A percentile compares a stretch with the other conserved stretches of the same genome.
These are phyloP conservation scores for Marmota monax DNA, from an alignment of 2,113 vertebrate species.

Conservation along the genomic window DNA sequence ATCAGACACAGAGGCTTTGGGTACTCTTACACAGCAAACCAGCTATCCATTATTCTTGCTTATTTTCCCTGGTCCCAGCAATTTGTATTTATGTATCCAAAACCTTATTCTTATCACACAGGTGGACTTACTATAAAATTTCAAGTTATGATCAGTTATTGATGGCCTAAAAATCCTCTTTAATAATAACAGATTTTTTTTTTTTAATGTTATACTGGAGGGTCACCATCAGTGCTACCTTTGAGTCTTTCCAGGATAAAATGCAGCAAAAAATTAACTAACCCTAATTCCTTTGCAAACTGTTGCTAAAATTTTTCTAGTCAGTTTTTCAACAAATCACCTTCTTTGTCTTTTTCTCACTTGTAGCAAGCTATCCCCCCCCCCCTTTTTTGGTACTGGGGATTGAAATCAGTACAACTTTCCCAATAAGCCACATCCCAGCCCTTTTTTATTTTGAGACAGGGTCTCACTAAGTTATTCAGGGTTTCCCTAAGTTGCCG, in stretches of 20 bases:
- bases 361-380: slow-evolving; percentile 60
- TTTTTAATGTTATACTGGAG: background rate
- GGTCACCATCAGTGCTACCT: background rate
- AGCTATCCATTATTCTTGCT: background rate
- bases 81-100: slow-evolving; percentile 34
- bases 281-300: background rate
- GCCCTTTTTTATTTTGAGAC: no score
- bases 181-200: background rate
- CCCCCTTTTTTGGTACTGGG: no score
- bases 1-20: background rate
- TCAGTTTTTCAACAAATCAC: slow-evolving; percentile 64
- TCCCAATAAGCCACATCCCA: no score
- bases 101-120: slow-evolving; percentile 19
- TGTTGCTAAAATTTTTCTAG: background rate
- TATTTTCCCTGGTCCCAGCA: background rate
- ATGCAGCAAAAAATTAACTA: slow-evolving; percentile 25
- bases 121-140: background rate
- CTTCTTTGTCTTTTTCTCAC: slow-evolving; percentile 72
- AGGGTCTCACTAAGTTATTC: no score
- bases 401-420: no score
- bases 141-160: background rate
- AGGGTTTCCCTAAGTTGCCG: no score
- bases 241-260: background rate
- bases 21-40: background rate
- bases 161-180: slow-evolving; percentile 15